A percentile compares a stretch with the other conserved stretches of the same genome.
Evolutionary conservation across 1,140 invertebrate genomes (phyloP).

Genomic region (Battus philenor): DNA sequence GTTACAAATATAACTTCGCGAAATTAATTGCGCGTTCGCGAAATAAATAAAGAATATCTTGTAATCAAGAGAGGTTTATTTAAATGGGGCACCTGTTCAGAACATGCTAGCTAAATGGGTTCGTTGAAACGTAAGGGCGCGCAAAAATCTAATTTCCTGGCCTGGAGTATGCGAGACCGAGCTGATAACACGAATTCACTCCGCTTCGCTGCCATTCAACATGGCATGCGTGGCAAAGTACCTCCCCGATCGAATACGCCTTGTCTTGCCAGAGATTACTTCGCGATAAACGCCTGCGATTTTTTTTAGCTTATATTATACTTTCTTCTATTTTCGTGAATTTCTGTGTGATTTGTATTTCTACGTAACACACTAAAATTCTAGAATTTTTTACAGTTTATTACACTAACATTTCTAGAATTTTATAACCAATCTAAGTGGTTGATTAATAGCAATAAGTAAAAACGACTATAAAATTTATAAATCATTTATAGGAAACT

Average conservation of each 20-base stretch:
- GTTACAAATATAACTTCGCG: not conserved
- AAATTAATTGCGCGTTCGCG: not conserved
- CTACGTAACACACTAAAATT: too few species aligned
- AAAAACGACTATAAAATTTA: too few species aligned
- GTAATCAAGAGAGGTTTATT: constrained; percentile 6
- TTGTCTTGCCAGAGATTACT: too few species aligned
- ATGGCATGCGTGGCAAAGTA: constrained; percentile 13
- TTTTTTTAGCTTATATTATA: too few species aligned
- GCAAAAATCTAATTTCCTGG: constrained; percentile 35
- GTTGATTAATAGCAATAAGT: too few species aligned
- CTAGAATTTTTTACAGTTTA: too few species aligned
- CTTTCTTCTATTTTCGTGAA: too few species aligned
- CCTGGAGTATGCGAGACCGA: constrained; percentile 4
- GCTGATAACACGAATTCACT: not conserved
- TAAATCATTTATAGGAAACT: too few species aligned
- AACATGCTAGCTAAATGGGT: constrained; percentile 20
- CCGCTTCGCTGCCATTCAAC: constrained; percentile 10
- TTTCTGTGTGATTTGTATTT: too few species aligned
- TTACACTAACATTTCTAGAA: too few species aligned
- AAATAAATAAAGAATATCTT: constrained; percentile 4
- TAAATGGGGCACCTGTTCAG: constrained; percentile 3
- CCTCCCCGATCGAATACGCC: constrained; percentile 1
- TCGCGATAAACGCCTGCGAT: too few species aligned
- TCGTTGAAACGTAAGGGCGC: constrained; percentile 15
- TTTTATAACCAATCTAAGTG: too few species aligned